Conservation (phyloP, 2,797 vertebrate species). For the Tragopan temminckii region DNA sequence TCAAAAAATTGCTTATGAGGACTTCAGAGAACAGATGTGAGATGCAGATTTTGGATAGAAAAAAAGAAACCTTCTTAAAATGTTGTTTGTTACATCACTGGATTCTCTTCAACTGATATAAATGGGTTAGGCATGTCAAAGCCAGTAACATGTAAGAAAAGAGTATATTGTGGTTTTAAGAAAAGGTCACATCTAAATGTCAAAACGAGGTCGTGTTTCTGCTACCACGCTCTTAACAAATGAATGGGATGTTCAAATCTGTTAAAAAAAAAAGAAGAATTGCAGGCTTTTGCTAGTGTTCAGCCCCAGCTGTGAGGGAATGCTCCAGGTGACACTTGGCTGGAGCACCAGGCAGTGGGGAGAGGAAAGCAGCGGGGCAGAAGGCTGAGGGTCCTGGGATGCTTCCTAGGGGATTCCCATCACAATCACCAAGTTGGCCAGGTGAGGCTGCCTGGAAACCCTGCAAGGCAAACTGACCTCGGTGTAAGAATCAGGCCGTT, state of each 20-base stretch:
- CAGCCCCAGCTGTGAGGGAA: background rate
- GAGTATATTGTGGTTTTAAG: background rate
- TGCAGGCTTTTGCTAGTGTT: background rate
- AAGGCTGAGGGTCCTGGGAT: background rate
- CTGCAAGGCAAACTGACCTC: background rate
- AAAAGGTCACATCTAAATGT: slow-evolving; percentile 50
- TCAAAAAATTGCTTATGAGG: background rate
- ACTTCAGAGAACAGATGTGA: background rate
- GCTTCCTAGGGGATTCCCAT: background rate
- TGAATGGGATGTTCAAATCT: background rate
- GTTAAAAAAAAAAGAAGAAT: background rate
- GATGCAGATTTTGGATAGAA: background rate
- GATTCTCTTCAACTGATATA: background rate
- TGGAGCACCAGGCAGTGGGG: background rate
- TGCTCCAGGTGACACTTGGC: background rate
- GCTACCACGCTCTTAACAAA: background rate
- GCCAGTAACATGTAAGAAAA: background rate
- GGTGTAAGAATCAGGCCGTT: background rate
- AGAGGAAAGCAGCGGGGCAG: background rate
- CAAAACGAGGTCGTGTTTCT: slow-evolving; percentile 11
- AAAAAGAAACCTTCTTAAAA: background rate
- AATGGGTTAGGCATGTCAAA: background rate
- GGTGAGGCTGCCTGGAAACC: background rate
- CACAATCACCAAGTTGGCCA: background rate
- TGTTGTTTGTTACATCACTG: background rate